Evolutionary conservation across 2,797 vertebrate species (phyloP).

Genomic region (Erpetoichthys calabaricus): DNA sequence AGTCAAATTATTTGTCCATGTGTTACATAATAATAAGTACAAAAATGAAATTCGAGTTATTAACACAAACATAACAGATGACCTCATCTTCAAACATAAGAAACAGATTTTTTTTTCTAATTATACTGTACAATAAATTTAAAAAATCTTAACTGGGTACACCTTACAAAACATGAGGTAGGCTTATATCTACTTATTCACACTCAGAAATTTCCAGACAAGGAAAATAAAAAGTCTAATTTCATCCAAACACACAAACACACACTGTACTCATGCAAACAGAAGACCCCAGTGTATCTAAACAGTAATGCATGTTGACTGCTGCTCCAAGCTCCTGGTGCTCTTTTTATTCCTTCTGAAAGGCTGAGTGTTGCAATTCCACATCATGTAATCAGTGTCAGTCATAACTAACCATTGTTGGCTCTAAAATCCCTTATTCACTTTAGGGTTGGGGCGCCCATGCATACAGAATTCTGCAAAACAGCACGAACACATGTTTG

Average conservation of each 20-base stretch:
- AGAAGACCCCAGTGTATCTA: slow-evolving; percentile 6
- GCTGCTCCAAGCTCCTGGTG: neutral
- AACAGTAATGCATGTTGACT: neutral
- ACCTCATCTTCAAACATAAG: too few relatives aligned
- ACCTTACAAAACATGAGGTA: neutral
- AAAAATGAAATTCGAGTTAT: neutral
- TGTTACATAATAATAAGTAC: neutral
- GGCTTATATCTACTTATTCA: neutral
- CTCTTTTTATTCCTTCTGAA: slow-evolving; percentile 5
- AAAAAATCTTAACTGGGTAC: neutral
- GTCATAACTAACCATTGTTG: slow-evolving; percentile 11
- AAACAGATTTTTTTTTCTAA: too few relatives aligned
- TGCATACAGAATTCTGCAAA: neutral
- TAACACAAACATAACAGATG: neutral
- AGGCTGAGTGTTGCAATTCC: slow-evolving; percentile 6
- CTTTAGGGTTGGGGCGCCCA: slow-evolving; percentile 1
- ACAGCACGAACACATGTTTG: neutral
- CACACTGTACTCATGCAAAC: slow-evolving; percentile 6
- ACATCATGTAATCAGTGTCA: slow-evolving; percentile 6
- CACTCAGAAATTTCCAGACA: neutral
- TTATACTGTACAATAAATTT: too few relatives aligned
- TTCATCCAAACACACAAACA: slow-evolving; percentile 4
- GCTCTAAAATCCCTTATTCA: slow-evolving; percentile 5
- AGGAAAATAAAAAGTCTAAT: neutral
- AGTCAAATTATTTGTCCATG: too few relatives aligned